phyloP scores from a whole-genome alignment of 2,888 invertebrate species.

The Eupithecia centaureata region DNA sequence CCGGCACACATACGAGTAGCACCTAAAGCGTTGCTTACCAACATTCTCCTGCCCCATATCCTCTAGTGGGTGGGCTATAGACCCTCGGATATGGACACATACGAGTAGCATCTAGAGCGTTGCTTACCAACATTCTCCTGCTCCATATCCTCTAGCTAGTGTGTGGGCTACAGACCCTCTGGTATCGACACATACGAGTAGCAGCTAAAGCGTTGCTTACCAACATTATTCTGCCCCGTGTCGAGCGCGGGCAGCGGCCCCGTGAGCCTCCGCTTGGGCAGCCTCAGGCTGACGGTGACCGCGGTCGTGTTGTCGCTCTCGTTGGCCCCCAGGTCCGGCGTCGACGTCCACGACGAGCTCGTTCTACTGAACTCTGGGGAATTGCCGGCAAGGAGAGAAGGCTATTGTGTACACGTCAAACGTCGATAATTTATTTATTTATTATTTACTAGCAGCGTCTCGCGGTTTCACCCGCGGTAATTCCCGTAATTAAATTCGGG shows the following conservation, averaged over 20 bases:
- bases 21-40: too few species aligned
- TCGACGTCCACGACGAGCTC: conserved; percentile 90
- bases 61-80: conserved; percentile 79
- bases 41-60: conserved; percentile 78
- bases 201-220: conserved; percentile 43
- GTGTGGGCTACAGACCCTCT: too few species aligned
- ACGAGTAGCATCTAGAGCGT: too few species aligned
- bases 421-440: background rate
- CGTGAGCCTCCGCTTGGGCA: conserved; percentile 86
- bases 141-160: too few species aligned
- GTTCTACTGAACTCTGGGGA: conserved; percentile 71
- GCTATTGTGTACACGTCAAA: conserved; percentile 13
- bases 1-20: too few species aligned
- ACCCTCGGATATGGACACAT: too few species aligned
- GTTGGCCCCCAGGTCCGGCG: conserved; percentile 89
- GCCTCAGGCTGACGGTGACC: conserved; percentile 87
- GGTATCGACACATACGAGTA: too few species aligned
- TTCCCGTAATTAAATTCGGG: too few species aligned
- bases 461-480: too few species aligned
- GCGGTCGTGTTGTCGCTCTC: conserved; percentile 85
- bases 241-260: conserved; percentile 83
- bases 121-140: too few species aligned
- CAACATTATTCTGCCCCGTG: conserved; percentile 72
- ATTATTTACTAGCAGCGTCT: too few species aligned
- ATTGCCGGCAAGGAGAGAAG: conserved; percentile 39